These are phyloP conservation scores for Todiramphus chloris DNA, from an alignment of 2,113 vertebrate species.

Conservation along the genomic window DNA sequence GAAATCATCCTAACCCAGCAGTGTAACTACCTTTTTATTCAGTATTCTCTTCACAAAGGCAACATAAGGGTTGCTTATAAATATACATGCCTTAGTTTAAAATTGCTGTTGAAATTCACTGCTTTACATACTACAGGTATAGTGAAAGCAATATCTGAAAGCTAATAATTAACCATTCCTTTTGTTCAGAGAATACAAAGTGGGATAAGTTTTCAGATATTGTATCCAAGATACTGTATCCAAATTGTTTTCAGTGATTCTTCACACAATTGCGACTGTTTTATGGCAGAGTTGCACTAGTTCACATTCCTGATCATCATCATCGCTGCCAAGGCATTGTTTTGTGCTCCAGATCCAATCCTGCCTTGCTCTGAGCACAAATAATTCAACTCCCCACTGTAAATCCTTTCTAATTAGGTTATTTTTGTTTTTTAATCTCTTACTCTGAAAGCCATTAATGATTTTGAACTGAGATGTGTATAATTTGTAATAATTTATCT, in stretches of 20 bases:
- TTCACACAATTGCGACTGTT: background rate
- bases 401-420: conserved; percentile 65
- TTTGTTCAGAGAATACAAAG: background rate
- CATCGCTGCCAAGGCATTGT: background rate
- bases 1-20: conserved; percentile 29
- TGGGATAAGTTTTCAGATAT: background rate
- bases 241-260: background rate
- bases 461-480: conserved; percentile 51
- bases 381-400: conserved; percentile 34
- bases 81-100: conserved; percentile 38
- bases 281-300: conserved; percentile 22
- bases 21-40: conserved; percentile 38
- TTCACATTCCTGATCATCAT: conserved; percentile 22
- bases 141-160: background rate
- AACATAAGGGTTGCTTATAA: conserved; percentile 39
- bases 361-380: conserved; percentile 42
- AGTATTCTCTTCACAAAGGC: conserved; percentile 34
- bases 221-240: background rate
- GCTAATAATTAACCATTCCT: conserved; percentile 19
- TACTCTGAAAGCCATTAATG: conserved; percentile 42
- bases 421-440: conserved; percentile 62
- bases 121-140: background rate
- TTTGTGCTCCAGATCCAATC: background rate
- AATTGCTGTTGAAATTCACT: conserved; percentile 6
- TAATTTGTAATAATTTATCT: conserved; percentile 66